A percentile compares a stretch with the other conserved stretches of the same genome.
phyloP scores from a whole-genome alignment of 2,888 invertebrate species.

The Bombyx huttoni region DNA sequence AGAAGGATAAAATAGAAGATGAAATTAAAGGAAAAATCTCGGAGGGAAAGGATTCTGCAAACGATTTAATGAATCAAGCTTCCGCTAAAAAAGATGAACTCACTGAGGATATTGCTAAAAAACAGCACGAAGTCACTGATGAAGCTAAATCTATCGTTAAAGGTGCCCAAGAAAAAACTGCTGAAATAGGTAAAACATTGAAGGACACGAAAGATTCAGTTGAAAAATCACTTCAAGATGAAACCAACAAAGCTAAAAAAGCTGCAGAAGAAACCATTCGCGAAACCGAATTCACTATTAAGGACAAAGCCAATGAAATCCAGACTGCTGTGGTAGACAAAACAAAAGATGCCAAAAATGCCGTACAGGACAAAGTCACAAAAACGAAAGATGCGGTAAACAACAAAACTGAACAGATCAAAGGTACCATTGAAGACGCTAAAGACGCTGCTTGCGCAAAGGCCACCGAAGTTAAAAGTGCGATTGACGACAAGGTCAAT shows the following conservation, averaged over 20 bases:
- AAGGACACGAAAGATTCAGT: conserved; percentile 24
- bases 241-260: conserved; percentile 21
- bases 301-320: conserved; percentile 25
- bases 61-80: conserved; percentile 38
- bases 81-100: conserved; percentile 42
- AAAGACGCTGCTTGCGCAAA: conserved; percentile 13
- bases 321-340: conserved; percentile 18
- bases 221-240: conserved; percentile 24
- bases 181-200: conserved; percentile 25
- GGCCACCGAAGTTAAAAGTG: conserved; percentile 11
- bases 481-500: conserved; percentile 15
- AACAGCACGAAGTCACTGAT: conserved; percentile 31
- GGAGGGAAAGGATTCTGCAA: conserved; percentile 48
- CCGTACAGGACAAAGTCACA: conserved; percentile 15
- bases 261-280: conserved; percentile 17
- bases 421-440: conserved; percentile 14
- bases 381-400: conserved; percentile 17
- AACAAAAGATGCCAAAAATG: conserved; percentile 10
- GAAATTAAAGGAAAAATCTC: conserved; percentile 46
- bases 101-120: conserved; percentile 29
- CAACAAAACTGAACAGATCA: conserved; percentile 23
- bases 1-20: conserved; percentile 58
- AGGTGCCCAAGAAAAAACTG: conserved; percentile 24
- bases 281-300: conserved; percentile 23
- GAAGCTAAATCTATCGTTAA: conserved; percentile 23